Base-by-base conservation (phyloP, 2,113 vertebrate species). In the Coptodon bakossiorum region DNA sequence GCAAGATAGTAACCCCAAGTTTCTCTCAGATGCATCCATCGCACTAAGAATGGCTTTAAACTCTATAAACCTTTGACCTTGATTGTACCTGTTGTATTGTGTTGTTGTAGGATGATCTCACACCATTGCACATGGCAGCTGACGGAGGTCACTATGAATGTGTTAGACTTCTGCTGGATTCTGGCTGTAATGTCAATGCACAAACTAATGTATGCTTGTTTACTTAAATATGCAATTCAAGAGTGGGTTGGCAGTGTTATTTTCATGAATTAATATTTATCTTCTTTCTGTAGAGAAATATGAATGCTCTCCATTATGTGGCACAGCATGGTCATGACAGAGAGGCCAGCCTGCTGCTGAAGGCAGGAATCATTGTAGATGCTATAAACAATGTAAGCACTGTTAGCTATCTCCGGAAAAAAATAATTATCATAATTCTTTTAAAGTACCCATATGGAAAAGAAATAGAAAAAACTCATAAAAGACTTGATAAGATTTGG, bases 231-330 rank as follows among this genome's bases (percentile, higher is more conserved):
- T 17, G 17, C 3, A 36, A 66, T 66, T 12, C 3, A 10, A 66
- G 9, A 36, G 31, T 34, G 29, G 10, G 10, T 7, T 36, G 29
- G 16, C 59, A 17, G 59, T 63, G 9, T 36, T 12, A 0, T 1
- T n/a, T 36, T 36, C 11, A 38, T 12, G 16, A n/a, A 2, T 36
- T 38, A 66, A 34, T 56, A 1, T 56, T 56, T 56, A 13, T 56
- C 11, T 16, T 24, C 1, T 81, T n/a, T 61, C 9, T 84, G 59
- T 89, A 98, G 98, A 97, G 93, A 85, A 96, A 95, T 13, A 96
- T 96, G 96, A 98, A 90, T 8, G 96, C 97, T 86, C 97, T 99
- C 29, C 98, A 99, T 90, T 98, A 97, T 0, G 94, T 95, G 7
- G 97, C 97, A 1, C 96, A 95, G 29, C 80, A 92, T 0, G 97